Evolutionary conservation across 1,140 invertebrate genomes (phyloP).

Genomic region (Drosophila malerkotliana): DNA sequence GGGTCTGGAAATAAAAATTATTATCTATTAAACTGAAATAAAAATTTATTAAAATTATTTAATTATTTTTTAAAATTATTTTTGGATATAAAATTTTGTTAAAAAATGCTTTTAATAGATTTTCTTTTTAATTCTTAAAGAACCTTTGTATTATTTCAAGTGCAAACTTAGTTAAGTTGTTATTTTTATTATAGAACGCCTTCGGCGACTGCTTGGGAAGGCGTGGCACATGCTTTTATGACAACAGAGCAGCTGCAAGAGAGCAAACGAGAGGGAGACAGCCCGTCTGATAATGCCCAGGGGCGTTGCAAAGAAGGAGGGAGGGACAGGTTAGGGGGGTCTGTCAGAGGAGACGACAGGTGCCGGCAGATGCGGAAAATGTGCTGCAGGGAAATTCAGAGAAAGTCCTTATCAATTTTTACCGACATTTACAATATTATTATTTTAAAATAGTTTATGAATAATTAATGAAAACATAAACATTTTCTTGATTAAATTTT

Average conservation of each 20-base stretch:
- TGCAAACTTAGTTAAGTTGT: slow-evolving; percentile 71
- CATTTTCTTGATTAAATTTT: no score
- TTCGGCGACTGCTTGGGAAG: slow-evolving; percentile 23
- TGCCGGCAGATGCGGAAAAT: slow-evolving; percentile 9
- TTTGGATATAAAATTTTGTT: no score
- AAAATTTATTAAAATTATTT: no score
- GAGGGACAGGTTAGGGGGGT: not conserved
- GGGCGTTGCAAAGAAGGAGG: not conserved
- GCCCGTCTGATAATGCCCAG: slow-evolving; percentile 26
- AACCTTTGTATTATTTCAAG: not conserved
- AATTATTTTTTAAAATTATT: no score
- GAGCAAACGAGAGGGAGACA: not conserved
- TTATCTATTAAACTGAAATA: no score
- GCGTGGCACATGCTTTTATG: slow-evolving; percentile 59
- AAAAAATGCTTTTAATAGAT: no score
- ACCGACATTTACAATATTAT: slow-evolving; percentile 23
- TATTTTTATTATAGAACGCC: slow-evolving; percentile 71
- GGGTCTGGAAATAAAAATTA: no score
- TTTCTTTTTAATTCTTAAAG: no score
- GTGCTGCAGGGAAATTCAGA: slow-evolving; percentile 21
- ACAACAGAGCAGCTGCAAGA: slow-evolving; percentile 36
- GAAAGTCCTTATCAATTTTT: slow-evolving; percentile 37
- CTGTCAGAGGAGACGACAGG: not conserved
- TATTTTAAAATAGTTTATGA: no score
- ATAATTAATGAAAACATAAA: no score